Percentiles rank a stretch among this genome's conserved stretches.
Conservation (phyloP, 2,113 vertebrate species). For the Tursiops truncatus region DNA sequence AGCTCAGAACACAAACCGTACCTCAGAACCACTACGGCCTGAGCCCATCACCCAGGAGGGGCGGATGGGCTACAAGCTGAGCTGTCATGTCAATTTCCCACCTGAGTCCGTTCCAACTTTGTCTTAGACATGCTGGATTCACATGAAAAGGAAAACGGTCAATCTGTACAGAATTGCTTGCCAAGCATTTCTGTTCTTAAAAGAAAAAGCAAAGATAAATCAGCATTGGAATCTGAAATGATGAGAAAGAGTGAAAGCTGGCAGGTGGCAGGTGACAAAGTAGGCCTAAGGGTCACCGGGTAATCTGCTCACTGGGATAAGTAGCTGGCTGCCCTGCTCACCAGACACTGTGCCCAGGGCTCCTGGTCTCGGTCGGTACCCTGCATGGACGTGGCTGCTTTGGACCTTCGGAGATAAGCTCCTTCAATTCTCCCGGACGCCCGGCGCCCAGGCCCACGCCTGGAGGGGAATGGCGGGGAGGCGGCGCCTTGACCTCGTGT, state of each 20-base stretch:
- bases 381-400: rapidly evolving
- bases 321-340: not conserved
- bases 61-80: not conserved
- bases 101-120: not conserved
- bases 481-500: rapidly evolving
- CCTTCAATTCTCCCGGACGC: too few relatives aligned
- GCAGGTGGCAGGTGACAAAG: not conserved
- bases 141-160: not conserved
- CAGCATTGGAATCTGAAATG: not conserved
- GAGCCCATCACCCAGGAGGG: not conserved
- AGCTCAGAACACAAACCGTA: not conserved
- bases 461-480: not conserved
- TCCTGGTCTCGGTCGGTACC: rapidly evolving
- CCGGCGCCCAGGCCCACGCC: not conserved
- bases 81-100: not conserved
- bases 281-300: not conserved
- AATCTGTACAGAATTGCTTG: conserved; percentile 6
- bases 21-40: not conserved
- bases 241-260: not conserved
- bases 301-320: not conserved
- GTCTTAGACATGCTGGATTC: not conserved
- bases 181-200: conserved; percentile 21
- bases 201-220: not conserved
- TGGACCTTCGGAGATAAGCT: not conserved
- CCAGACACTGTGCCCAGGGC: not conserved